Percentiles rank a stretch among this genome's conserved stretches.
phyloP scores from a whole-genome alignment of 1,140 invertebrate species.

The Phymorhynchus buccinoides region DNA sequence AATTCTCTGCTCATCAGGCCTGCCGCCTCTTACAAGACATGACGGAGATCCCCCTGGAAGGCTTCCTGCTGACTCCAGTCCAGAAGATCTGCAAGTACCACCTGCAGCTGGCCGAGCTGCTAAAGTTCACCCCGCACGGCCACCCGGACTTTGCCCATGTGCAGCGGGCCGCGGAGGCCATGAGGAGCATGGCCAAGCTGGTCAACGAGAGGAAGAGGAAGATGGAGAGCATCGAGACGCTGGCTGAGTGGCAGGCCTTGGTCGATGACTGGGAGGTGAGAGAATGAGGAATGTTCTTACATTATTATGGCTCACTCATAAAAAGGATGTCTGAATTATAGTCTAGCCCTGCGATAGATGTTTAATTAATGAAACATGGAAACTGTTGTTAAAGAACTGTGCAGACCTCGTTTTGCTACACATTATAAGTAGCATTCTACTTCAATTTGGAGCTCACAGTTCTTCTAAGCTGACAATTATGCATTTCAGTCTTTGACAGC shows the following conservation, averaged over 20 bases:
- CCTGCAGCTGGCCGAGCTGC: conserved; percentile 86
- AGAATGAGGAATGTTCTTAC: too few species aligned
- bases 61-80: conserved; percentile 89
- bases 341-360: too few species aligned
- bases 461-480: too few species aligned
- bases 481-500: too few species aligned
- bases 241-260: conserved; percentile 84
- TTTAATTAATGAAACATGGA: too few species aligned
- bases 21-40: conserved; percentile 85
- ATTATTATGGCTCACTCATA: too few species aligned
- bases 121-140: conserved; percentile 75
- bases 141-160: conserved; percentile 83
- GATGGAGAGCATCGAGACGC: conserved; percentile 87
- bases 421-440: too few species aligned
- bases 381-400: too few species aligned
- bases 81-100: conserved; percentile 95
- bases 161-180: conserved; percentile 82
- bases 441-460: too few species aligned
- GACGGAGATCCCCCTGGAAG: conserved; percentile 89
- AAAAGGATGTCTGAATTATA: too few species aligned
- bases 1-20: conserved; percentile 74
- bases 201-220: conserved; percentile 87
- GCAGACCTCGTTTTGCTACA: too few species aligned
- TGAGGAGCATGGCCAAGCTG: conserved; percentile 83
- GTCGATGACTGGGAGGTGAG: conserved; percentile 86